These are phyloP conservation scores for Pocillopora grandis DNA, from an alignment of 92 coral and sea anemone species.

Conservation along the genomic window DNA sequence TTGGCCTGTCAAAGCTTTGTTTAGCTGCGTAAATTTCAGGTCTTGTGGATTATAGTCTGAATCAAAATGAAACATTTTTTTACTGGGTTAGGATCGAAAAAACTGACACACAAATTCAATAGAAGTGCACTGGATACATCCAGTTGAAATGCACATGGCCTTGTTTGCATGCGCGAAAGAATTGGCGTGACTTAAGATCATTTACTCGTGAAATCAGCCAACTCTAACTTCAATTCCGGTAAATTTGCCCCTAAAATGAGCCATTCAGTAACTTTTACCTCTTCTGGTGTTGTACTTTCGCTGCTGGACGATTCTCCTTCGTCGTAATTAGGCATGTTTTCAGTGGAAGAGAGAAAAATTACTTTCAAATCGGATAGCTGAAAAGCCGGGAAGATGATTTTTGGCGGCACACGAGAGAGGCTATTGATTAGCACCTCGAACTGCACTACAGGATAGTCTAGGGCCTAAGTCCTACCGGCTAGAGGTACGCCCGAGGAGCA, in stretches of 20 bases:
- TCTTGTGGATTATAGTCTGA: background rate
- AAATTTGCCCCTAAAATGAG: background rate
- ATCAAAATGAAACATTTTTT: background rate
- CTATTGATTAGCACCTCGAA: conserved; percentile 16
- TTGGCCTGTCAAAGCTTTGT: background rate
- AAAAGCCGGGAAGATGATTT: conserved; percentile 42
- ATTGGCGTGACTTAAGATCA: too few species aligned
- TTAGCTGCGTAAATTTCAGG: background rate
- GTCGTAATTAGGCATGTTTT: conserved; percentile 73
- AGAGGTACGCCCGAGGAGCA: too few species aligned
- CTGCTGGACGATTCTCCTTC: conserved; percentile 73
- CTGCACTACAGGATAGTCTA: conserved; percentile 14
- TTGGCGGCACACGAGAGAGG: conserved; percentile 44
- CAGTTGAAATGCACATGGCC: conserved; percentile 41
- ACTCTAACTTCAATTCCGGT: background rate
- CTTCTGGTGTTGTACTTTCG: conserved; percentile 81
- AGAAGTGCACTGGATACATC: background rate
- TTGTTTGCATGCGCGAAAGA: background rate
- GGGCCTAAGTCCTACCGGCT: too few species aligned
- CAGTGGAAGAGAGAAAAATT: background rate
- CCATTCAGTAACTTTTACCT: conserved; percentile 47
- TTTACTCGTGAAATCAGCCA: background rate
- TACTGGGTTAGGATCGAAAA: background rate
- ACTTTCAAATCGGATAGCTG: background rate
- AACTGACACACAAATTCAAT: background rate